Evolutionary conservation across 2,888 invertebrate genomes (phyloP).

Genomic region (Seira sanloemensis): DNA sequence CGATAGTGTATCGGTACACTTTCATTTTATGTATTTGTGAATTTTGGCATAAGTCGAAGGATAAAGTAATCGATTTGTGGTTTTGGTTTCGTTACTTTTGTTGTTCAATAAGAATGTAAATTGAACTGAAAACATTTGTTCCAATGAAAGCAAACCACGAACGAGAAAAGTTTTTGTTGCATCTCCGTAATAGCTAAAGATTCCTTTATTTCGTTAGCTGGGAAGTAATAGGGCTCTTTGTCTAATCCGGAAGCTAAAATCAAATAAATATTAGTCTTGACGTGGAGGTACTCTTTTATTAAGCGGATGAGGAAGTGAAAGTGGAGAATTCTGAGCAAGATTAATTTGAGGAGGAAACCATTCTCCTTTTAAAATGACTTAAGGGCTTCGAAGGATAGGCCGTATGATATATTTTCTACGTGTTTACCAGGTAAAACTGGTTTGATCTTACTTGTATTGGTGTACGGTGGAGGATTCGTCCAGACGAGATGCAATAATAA

Average conservation of each 20-base stretch:
- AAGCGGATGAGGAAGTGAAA: too few relatives aligned
- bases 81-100: background rate
- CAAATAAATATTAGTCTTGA: slow-evolving; percentile 58
- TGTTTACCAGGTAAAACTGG: background rate
- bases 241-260: slow-evolving; percentile 54
- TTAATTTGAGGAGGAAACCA: slow-evolving; percentile 40
- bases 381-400: background rate
- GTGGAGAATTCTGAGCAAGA: slow-evolving; percentile 36
- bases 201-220: background rate
- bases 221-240: slow-evolving; percentile 18
- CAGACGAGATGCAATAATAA: slow-evolving; percentile 2
- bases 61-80: slow-evolving; percentile 35
- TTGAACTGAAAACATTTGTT: slow-evolving; percentile 41
- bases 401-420: background rate
- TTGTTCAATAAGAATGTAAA: slow-evolving; percentile 20
- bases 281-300: too few relatives aligned
- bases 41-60: background rate
- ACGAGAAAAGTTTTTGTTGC: background rate
- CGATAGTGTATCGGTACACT: too few relatives aligned
- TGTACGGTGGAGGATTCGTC: background rate
- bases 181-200: background rate
- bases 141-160: slow-evolving; percentile 13
- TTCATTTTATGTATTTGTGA: background rate
- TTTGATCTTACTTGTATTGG: background rate
- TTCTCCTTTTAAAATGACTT: background rate